A percentile compares a stretch with the other conserved stretches of the same genome.
Conservation (phyloP, 2,888 invertebrate genomes). For the Seira ritae region DNA sequence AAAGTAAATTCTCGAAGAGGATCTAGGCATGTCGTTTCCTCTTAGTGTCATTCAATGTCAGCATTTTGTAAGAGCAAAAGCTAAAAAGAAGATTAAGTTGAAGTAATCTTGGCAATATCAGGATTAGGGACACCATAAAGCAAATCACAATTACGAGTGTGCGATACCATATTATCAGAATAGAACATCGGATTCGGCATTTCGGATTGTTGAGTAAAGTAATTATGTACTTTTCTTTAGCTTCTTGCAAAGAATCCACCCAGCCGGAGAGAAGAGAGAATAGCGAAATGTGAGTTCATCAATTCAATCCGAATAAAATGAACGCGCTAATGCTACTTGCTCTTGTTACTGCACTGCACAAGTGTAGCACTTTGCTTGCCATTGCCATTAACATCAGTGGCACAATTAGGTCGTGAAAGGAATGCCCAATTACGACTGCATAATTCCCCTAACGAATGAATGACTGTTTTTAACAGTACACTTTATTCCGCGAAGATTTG, state of each 20-base stretch:
- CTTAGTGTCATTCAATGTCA: conserved; percentile 41
- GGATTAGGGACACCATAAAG: conserved; percentile 9
- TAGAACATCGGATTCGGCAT: background rate
- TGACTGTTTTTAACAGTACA: no score
- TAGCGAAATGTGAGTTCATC: background rate
- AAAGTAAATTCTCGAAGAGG: no score
- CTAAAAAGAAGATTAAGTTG: background rate
- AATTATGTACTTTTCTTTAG: background rate
- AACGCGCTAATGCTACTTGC: background rate
- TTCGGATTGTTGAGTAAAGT: background rate
- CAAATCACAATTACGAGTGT: background rate
- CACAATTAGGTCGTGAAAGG: conserved; percentile 7
- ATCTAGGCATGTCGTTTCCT: conserved; percentile 15
- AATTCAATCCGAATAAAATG: background rate
- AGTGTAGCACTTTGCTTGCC: background rate
- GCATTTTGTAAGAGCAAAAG: background rate
- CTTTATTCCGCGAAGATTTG: no score
- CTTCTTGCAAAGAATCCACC: background rate
- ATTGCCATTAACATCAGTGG: conserved; percentile 6
- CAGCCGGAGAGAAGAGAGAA: background rate
- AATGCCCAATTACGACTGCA: conserved; percentile 4
- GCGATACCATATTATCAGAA: background rate
- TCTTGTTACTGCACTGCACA: background rate
- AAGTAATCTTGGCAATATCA: background rate
- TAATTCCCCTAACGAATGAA: background rate